phyloP scores from a whole-genome alignment of 2,113 vertebrate genomes.

The Stercorarius parasiticus region DNA sequence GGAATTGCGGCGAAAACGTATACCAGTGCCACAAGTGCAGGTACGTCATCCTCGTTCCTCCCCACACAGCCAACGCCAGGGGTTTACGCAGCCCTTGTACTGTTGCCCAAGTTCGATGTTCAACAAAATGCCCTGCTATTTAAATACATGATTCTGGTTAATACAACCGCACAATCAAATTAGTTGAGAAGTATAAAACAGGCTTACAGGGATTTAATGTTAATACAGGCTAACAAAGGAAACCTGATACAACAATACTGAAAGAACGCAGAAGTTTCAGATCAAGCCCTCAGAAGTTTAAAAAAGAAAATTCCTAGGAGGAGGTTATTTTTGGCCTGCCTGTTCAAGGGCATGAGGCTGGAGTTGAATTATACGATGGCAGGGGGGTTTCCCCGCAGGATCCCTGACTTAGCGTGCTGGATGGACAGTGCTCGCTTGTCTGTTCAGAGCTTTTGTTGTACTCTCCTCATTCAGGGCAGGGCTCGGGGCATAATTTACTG shows the following conservation, averaged over 20 bases:
- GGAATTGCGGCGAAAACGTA: slow-evolving; percentile 97
- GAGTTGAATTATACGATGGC: not conserved
- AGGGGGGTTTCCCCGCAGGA: not conserved
- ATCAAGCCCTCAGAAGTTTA: not conserved
- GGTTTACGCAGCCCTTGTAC: not conserved
- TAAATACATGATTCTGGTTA: not conserved
- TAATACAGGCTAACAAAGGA: slow-evolving; percentile 41
- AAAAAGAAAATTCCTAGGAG: not conserved
- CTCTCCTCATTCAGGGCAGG: slow-evolving; percentile 6
- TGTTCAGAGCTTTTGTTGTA: not conserved
- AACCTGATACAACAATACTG: not conserved
- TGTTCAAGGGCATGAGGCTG: not conserved
- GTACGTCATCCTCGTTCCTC: slow-evolving; percentile 45
- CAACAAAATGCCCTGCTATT: not conserved
- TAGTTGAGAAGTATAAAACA: slow-evolving; percentile 60
- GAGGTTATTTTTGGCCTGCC: not conserved
- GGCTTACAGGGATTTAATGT: slow-evolving; percentile 57
- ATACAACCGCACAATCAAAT: slow-evolving; percentile 29
- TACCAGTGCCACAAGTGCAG: slow-evolving; percentile 99
- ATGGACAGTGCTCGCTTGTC: not conserved
- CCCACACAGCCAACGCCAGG: not conserved
- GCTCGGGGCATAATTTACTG: slow-evolving; percentile 20
- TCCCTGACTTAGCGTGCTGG: not conserved
- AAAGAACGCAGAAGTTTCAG: not conserved
- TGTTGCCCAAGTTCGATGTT: not conserved